Evolutionary conservation across 2,113 vertebrate genomes (phyloP).

Genomic region (Tringa solitaria): DNA sequence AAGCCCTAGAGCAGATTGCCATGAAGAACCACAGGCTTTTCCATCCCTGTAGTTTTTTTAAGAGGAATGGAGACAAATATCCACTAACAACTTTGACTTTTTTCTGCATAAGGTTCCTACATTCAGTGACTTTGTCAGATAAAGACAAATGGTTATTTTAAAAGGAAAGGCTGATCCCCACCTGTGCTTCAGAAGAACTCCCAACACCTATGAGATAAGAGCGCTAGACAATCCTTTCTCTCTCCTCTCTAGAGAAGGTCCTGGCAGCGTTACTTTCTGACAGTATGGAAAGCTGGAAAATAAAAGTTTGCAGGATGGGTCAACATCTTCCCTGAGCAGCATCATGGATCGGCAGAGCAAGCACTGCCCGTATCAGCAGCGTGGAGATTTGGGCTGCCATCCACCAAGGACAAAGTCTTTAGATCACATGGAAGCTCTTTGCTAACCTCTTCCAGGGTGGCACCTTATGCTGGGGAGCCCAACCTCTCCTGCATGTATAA

Average conservation of each 20-base stretch:
- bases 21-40: background rate
- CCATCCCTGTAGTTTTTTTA: background rate
- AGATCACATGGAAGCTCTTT: background rate
- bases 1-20: background rate
- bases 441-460: background rate
- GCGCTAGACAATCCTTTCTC: background rate
- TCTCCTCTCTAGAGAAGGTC: background rate
- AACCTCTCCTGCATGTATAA: background rate
- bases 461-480: background rate
- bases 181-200: background rate
- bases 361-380: background rate
- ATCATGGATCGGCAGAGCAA: background rate
- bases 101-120: background rate
- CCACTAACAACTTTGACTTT: background rate
- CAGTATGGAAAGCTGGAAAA: background rate
- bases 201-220: background rate
- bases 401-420: background rate
- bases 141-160: background rate
- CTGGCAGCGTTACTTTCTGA: background rate
- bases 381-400: background rate
- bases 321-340: background rate
- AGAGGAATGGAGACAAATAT: background rate
- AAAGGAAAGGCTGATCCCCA: background rate
- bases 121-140: background rate
- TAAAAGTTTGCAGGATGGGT: background rate